Evolutionary conservation across 2,113 vertebrate genomes (phyloP), one percentile per base, ranked within the genome.

Genomic region (Macquaria australasica): DNA sequence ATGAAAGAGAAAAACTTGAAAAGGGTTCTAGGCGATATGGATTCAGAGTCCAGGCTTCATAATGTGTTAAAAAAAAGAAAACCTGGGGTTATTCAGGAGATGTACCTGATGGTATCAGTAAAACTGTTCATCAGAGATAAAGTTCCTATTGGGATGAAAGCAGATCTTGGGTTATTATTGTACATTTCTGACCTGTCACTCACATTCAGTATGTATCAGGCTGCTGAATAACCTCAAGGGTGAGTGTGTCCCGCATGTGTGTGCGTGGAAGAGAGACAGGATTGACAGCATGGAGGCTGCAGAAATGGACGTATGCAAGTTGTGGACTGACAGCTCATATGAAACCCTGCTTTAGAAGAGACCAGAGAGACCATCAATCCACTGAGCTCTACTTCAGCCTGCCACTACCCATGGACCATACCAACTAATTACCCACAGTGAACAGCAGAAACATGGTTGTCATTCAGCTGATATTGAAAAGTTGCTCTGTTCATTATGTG

Each of bases 311-410:
- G 12, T 63, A 62, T 89, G 68, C 63, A 58, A 78, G 50, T 25
- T 63, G 62, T 56, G 66, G 55, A 74, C 73, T 81, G 88, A 87
- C 82, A 87, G 82, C 82, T 82, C 67, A 79, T 74, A 86, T 73
- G 67, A 87, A 85, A 62, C 25, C 0, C 28, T 21, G 70, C 56
- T 64, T 72, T 25, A 78, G 51, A 77, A 55, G 69, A 69, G 43
- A 80, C 76, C 45, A 66, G 50, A 70, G 66, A 60, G 64, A 80
- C 56, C 78, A 70, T 77, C 48, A 56, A 62, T 51, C 66, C 50
- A 45, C 63, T 48, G 41, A 73, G 41, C 72, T 51, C 55, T 8
- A 34, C 59, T 45, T 67, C 37, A 64, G 20, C 3, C 62, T 39
- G 48, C 62, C 53, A 18, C 73, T 58, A 28, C 66, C 45, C 77